Evolutionary conservation across 53 echinoderm and acorn worm genomes (phyloP), one percentile per base, ranked within the genome.

Genomic region (Pentamera pediparva): DNA sequence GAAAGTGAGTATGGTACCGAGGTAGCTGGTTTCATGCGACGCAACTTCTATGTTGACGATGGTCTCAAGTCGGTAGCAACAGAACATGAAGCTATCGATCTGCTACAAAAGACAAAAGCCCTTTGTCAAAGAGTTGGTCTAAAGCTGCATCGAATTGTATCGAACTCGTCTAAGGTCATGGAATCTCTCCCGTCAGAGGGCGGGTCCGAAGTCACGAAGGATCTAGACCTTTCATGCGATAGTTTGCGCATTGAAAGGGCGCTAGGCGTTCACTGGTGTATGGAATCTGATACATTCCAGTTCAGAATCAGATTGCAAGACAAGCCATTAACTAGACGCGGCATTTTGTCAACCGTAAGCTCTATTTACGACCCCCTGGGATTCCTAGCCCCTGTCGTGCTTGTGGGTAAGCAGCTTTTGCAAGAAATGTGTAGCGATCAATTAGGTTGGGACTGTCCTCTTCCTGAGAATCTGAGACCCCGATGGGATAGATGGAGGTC

Each of bases 341-440:
- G 82, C 35, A 71, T 82, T 37, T 29, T 87, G 0, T 55, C 78
- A 7, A 56, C 89, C 10, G 79, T 86, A 24, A 82, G 86, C 57
- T 86, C 82, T 0, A 45, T 90, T 22, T 86, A 86, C 64, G 82
- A 89, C 40, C 89, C 82, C 4, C 61, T 86, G 30, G 89, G 82
- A 9, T 77, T 78, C 27, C 38, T 77, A 30, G 49, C 65, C 20
- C 85, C 85, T 12, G 52, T 78, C 15, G 48, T 89, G 28, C 38
- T 89, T 11, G 61, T 69, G 2, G 78, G 85, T 1, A 86, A 86
- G 51, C 79, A 73, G 61, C 85, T 85, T 18, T 41, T 89, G 6
- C 85, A 89, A 38, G 43, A 77, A 20, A 58, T 84, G 56, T 86
- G 89, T 62, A 77, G 51, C 8, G 62, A 35, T 27, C 34, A 37